Base-by-base conservation (phyloP, 1,140 invertebrate species). In the Protaetia brevitarsis region DNA sequence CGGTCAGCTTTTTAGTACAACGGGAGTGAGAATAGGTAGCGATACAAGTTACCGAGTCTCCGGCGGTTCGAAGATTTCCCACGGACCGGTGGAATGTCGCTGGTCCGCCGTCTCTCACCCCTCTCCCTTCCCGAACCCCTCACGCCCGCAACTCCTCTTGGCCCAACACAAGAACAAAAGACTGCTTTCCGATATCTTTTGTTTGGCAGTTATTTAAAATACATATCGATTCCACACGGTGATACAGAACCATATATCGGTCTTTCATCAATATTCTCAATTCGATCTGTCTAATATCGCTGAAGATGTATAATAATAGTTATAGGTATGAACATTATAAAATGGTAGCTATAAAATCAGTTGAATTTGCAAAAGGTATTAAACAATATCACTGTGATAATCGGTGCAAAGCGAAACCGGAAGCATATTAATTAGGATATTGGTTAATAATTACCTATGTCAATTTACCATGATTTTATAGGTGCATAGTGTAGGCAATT, bases 51-150 rank as follows among this genome's bases (percentile, higher is more conserved):
- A 58, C 63, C 27, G 36, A 67, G 69, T 66, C 68, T 71, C 66
- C 71, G 66, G 67, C 69, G 66, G 69, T 63, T 69, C 51, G 71
- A 66, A 72, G 66, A 71, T 71, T 73, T 73, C 72, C 72, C 72
- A 73, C 72, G 72, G 72, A 66, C 72, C 69, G 67, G 69, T 70
- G 68, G 72, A 73, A 73, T 73, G 72, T 73, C 72, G 72, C 70
- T 65, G 68, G 62, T 64, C 69, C 60, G 29, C 60, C 31, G 29
- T 36, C 60, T 36, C 29, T 36, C 8, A n/a, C 65, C 28, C 64
- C 63, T 31, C 72, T 66, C 66, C 67, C 71, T 66, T 34, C 45
- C 64, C 62, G 63, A 51, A 63, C 65, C 58, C 64, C 65, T 31
- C 72, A 59, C 63, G 37, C 64, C 67, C 66, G 41, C 41, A 51